These are phyloP conservation scores for Sycophila sp. DNA, from an alignment of 1,140 invertebrate genomes.

Conservation along the genomic window DNA sequence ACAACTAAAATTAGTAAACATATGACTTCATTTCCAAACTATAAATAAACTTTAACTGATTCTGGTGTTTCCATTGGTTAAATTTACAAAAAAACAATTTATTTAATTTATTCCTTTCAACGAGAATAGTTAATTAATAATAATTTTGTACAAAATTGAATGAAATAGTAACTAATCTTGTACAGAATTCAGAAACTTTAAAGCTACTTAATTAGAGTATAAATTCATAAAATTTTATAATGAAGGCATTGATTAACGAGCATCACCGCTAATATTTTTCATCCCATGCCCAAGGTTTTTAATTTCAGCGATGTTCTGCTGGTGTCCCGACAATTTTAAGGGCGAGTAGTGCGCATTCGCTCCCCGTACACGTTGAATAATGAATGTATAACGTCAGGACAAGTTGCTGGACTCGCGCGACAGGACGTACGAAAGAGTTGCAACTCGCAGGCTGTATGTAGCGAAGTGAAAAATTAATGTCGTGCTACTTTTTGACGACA, in stretches of 20 bases:
- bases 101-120: too few relatives aligned
- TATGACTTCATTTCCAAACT: too few relatives aligned
- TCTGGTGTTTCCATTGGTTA: too few relatives aligned
- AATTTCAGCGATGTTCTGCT: constrained; percentile 19
- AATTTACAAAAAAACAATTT: too few relatives aligned
- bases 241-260: too few relatives aligned
- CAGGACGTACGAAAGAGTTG: neutral
- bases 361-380: constrained; percentile 53
- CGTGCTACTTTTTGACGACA: constrained; percentile 49
- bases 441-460: constrained; percentile 26
- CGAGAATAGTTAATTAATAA: too few relatives aligned
- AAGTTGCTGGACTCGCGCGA: constrained; percentile 49
- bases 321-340: constrained; percentile 23
- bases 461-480: constrained; percentile 59
- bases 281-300: constrained; percentile 4
- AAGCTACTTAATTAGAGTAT: too few relatives aligned
- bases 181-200: too few relatives aligned
- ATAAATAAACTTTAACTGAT: too few relatives aligned
- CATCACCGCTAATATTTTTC: constrained; percentile 12
- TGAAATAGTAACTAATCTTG: too few relatives aligned
- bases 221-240: neutral
- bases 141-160: too few relatives aligned
- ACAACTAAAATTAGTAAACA: too few relatives aligned
- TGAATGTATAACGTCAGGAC: constrained; percentile 53
- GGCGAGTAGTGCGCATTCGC: neutral